Evolutionary conservation across 2,888 invertebrate genomes (phyloP), one percentile per base, ranked within the genome.

Genomic region (Lingula anatina): DNA sequence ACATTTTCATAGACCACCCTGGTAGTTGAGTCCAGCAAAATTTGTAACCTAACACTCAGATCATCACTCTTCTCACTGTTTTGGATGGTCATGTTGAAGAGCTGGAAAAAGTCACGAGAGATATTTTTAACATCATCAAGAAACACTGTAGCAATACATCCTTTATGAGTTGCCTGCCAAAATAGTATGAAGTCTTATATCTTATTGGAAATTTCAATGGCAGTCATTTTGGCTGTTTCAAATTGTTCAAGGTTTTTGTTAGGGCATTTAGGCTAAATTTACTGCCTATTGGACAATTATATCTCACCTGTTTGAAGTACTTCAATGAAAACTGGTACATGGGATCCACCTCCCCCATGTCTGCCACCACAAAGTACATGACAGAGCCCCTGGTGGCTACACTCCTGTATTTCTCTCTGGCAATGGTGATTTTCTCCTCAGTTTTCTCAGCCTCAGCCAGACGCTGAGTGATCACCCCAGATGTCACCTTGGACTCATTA

Each of bases 291-390:
- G n/a, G n/a, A n/a, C n/a, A n/a, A n/a, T n/a, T n/a, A n/a, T n/a
- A n/a, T n/a, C n/a, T n/a, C n/a, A n/a, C n/a, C n/a, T n/a, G n/a
- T 57, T 75, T 78, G 64, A 78, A 78, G 57, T 78, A 78, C 54
- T 78, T 76, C 44, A 78, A 66, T 21, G 78, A 78, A 64, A 76
- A 78, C 65, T 78, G 78, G 60, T 78, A 78, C 78, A 78, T 78
- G 41, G 76, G 71, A 56, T 77, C 75, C 15, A 78, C 75, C 43
- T 74, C 69, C 9, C 73, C 75, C 71, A 78, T 71, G 51, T 73
- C 68, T 27, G 76, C 77, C 26, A 78, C 75, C 15, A 78, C 77
- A 60, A 77, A 78, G 61, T 78, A 78, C 71, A 78, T 70, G 48
- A 77, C 69, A 2, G 77, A 77, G n/a, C 77, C 78, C 23, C 78